Evolutionary conservation across 2,888 invertebrate species (phyloP).

Genomic region (Zhuqinia jingwanae): DNA sequence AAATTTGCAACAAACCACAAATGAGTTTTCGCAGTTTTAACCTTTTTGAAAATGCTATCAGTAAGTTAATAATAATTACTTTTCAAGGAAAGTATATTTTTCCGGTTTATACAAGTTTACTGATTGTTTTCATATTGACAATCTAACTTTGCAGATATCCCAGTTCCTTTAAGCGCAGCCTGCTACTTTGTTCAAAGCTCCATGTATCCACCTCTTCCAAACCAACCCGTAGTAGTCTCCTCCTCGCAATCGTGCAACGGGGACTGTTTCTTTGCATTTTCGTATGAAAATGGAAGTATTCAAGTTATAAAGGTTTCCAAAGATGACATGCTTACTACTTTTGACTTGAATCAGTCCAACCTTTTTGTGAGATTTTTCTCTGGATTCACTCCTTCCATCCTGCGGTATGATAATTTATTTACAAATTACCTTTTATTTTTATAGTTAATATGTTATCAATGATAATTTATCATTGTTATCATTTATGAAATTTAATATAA

Average conservation of each 20-base stretch:
- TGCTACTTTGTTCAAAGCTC: constrained; percentile 72
- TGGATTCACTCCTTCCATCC: constrained; percentile 72
- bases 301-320: constrained; percentile 75
- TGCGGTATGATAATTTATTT: constrained; percentile 73
- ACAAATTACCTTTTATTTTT: too few species aligned
- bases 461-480: too few species aligned
- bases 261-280: constrained; percentile 77
- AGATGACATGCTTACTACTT: constrained; percentile 74
- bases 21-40: constrained; percentile 75
- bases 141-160: constrained; percentile 73
- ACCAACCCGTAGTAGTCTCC: neutral
- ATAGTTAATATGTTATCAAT: neutral
- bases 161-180: constrained; percentile 76
- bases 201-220: constrained; percentile 29
- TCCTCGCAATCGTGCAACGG: constrained; percentile 56
- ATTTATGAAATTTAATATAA: too few species aligned
- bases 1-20: constrained; percentile 75
- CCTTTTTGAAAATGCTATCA: constrained; percentile 76
- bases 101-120: too few species aligned
- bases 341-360: constrained; percentile 78
- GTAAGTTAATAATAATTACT: too few species aligned
- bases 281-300: constrained; percentile 77
- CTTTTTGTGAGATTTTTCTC: constrained; percentile 75
- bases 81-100: too few species aligned
- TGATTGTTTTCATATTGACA: constrained; percentile 4